Base-by-base conservation (phyloP, 30 jellyfish, hydroid and myxozoan species). In the Aurelia sp. region DNA sequence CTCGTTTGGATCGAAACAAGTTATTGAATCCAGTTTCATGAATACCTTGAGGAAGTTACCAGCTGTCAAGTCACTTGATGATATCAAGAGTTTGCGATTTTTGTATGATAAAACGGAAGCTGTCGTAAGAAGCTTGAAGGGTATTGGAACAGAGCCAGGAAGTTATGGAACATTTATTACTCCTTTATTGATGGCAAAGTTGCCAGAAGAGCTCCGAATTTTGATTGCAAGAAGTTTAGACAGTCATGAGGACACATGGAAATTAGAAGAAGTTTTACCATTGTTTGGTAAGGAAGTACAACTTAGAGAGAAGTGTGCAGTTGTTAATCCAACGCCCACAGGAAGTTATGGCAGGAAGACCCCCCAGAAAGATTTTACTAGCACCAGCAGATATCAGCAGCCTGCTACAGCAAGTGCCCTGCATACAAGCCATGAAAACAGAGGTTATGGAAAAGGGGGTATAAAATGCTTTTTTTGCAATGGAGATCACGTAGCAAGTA, bases 1-100 rank as follows among this genome's bases (percentile, higher is more conserved):
- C 33, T 27, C 33, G 22, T 78, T 48, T 47, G 87, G 89, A 30
- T 60, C 68, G 24, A 30, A 85, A 6, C 88, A 81, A 58, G 91
- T 81, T 63, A 9, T 81, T 24, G 52, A 62, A 31, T 81, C 87
- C 7, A 84, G 70, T 19, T 64, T 60, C 47, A 67, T 62, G 88
- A 66, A 81, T 24, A 33, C 91, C 10, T 48, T 67, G 31, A 31
- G 10, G 20, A 67, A 63, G 48, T 21, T 67, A 11, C 50, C 20
- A 5, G 69, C 18, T 35, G 61, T 81, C 22, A 78, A 78, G 59
- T 35, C 41, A 17, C 19, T 18, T 30, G 81, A 78, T 13, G 57
- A 53, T 38, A 33, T 78, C 62, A 65, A 38, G 59, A 76, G 84
- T 27, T 31, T 53, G 21, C 51, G 91, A 63, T 24, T 22, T 18